Conservation (phyloP, 2,113 vertebrate genomes). For the Ceuthmochares aereus region DNA sequence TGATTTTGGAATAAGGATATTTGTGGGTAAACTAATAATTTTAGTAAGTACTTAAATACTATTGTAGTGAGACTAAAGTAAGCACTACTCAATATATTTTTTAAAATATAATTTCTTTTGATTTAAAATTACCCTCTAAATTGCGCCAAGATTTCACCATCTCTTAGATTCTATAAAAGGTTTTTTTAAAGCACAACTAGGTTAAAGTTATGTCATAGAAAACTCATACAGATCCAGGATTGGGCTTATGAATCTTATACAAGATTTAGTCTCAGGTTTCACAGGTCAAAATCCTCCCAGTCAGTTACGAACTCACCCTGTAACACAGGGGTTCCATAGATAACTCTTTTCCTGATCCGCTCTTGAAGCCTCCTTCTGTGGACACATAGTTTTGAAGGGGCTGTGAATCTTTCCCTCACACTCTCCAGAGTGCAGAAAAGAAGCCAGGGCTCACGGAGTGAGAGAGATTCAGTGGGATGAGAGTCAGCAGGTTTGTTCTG, state of each 20-base stretch:
- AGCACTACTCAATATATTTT: neutral
- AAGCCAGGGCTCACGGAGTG: neutral
- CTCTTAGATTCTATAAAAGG: neutral
- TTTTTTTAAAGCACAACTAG: neutral
- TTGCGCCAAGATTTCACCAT: neutral
- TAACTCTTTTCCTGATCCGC: neutral
- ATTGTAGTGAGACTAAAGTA: neutral
- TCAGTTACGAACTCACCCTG: neutral
- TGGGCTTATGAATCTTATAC: neutral
- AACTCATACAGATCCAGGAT: neutral
- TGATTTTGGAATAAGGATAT: neutral
- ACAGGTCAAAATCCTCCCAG: neutral
- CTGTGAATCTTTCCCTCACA: neutral
- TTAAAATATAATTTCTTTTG: neutral
- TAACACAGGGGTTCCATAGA: neutral
- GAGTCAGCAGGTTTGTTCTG: neutral
- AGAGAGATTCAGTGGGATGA: rapidly evolving
- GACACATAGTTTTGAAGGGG: neutral
- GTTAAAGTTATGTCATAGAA: neutral
- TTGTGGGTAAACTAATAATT: neutral
- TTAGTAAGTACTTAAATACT: neutral
- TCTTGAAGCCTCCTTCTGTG: neutral
- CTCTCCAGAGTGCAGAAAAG: neutral
- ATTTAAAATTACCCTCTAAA: neutral
- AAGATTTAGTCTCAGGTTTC: neutral